These are phyloP conservation scores for Myiopsitta monachus DNA, from an alignment of 2,113 vertebrate species.

Conservation along the genomic window DNA sequence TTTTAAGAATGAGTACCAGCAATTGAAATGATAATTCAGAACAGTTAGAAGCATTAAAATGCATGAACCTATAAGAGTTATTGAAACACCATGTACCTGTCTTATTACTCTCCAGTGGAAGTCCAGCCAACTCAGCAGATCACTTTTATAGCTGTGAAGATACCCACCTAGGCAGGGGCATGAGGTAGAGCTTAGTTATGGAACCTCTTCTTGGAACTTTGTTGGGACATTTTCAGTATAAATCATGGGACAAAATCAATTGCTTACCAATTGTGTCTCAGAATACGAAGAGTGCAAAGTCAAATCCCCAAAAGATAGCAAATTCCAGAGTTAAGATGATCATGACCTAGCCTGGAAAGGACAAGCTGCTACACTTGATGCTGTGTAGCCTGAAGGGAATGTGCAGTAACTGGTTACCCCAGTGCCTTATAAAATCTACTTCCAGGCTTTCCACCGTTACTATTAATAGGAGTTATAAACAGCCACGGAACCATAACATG, in stretches of 20 bases:
- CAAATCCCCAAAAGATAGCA: background rate
- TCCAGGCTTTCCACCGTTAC: background rate
- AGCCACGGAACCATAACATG: background rate
- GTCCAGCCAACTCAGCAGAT: background rate
- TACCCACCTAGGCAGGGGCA: background rate
- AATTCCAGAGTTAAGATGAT: background rate
- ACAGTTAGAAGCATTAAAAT: background rate
- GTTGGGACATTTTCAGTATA: background rate
- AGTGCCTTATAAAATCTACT: constrained; percentile 35
- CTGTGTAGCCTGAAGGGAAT: background rate
- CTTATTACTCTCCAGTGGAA: background rate
- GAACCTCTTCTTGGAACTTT: background rate
- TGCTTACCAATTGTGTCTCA: background rate
- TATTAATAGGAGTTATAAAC: constrained; percentile 54
- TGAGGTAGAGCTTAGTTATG: background rate
- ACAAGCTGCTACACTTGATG: constrained; percentile 15
- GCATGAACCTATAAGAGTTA: background rate
- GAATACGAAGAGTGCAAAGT: background rate
- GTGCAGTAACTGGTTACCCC: constrained; percentile 53
- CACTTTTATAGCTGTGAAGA: background rate
- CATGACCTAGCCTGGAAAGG: constrained; percentile 19
- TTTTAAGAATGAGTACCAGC: background rate
- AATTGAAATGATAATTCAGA: background rate
- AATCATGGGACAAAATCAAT: background rate
- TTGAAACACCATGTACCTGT: fast-evolving